These are phyloP conservation scores for Laupala kohalensis DNA, from an alignment of 1,140 invertebrate genomes.

Conservation along the genomic window DNA sequence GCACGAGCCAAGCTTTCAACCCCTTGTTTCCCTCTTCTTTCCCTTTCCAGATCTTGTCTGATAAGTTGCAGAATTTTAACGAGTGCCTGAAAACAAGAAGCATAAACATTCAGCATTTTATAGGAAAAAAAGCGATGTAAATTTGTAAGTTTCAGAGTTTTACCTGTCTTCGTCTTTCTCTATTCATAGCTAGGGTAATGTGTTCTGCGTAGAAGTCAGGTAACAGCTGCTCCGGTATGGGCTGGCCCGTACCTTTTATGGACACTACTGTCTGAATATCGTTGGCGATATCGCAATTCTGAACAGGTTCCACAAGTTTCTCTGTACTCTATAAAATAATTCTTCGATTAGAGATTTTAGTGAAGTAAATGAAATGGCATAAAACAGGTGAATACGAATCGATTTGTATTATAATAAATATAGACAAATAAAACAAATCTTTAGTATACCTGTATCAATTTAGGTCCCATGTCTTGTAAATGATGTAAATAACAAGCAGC, in stretches of 20 bases:
- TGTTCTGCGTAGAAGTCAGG: constrained; percentile 93
- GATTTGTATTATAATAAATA: no score
- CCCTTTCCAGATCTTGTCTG: constrained; percentile 71
- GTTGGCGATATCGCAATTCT: constrained; percentile 51
- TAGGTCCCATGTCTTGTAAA: constrained; percentile 60
- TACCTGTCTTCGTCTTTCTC: constrained; percentile 69
- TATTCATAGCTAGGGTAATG: constrained; percentile 82
- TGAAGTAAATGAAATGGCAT: no score
- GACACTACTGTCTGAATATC: constrained; percentile 56
- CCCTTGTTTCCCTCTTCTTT: constrained; percentile 69
- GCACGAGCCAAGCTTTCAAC: constrained; percentile 81
- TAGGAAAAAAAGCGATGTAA: background rate
- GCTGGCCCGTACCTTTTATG: constrained; percentile 40
- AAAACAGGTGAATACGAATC: no score
- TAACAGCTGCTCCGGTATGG: constrained; percentile 64
- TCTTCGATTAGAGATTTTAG: no score
- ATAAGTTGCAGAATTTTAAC: constrained; percentile 69
- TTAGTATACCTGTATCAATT: constrained; percentile 42
- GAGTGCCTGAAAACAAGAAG: constrained; percentile 39
- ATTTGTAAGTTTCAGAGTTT: background rate
- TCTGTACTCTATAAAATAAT: constrained; percentile 49
- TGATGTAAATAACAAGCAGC: constrained; percentile 65
- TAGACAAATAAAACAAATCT: no score
- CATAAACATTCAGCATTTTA: background rate
- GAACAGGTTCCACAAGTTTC: constrained; percentile 50